Conservation (phyloP, 2,113 vertebrate genomes). For the Scomber japonicus region DNA sequence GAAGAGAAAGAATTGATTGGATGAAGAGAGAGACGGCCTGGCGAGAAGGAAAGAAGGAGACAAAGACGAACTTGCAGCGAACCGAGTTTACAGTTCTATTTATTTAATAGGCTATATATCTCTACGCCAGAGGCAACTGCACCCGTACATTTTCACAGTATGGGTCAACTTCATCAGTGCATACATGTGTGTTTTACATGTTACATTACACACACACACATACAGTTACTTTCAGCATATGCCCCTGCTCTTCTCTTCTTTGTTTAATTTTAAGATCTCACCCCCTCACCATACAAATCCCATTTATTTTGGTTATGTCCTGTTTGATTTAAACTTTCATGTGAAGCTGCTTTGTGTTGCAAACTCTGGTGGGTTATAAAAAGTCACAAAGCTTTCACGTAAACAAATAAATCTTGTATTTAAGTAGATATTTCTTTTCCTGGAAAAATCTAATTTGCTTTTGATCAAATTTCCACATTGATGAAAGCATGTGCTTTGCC, state of each 20-base stretch:
- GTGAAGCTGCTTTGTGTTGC: too few relatives aligned
- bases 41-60: background rate
- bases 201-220: too few relatives aligned
- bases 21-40: constrained; percentile 10
- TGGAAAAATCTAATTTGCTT: background rate
- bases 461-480: background rate
- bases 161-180: background rate
- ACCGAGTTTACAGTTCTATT: background rate
- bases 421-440: background rate
- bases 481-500: background rate
- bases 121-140: background rate
- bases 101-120: background rate
- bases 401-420: background rate
- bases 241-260: too few relatives aligned
- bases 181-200: background rate
- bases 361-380: too few relatives aligned
- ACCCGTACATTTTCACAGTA: background rate
- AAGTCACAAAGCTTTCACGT: too few relatives aligned
- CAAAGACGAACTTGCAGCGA: constrained; percentile 8
- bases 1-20: constrained; percentile 14
- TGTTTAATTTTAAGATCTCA: too few relatives aligned
- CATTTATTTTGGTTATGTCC: too few relatives aligned
- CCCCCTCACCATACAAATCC: too few relatives aligned
- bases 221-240: too few relatives aligned
- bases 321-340: too few relatives aligned